Base-by-base conservation (phyloP, 2,888 invertebrate species). In the Metacarcinus magister region DNA sequence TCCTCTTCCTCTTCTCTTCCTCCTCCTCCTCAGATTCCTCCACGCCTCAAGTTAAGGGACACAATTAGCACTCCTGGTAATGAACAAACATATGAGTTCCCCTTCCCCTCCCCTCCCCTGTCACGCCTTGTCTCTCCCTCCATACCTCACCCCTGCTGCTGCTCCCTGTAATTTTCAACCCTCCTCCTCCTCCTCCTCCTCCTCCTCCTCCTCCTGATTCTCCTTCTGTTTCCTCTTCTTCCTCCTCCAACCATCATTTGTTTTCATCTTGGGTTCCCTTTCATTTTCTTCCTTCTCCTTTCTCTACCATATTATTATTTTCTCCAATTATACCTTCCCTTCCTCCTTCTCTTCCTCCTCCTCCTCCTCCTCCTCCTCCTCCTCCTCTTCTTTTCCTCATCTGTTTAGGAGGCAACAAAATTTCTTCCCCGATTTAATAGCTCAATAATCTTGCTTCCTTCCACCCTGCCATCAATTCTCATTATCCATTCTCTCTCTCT, bases 11-110 rank as follows among this genome's bases (percentile, higher is more conserved):
- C 7, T 48, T 8, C 67, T 82, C 82, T 32, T 82, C 82, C 82
- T 82, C 82, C 82, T 82, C 82, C 82, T 82, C 32, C 82, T 32
- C 54, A 54, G 54, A 54, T 54, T 54, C 28, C 82, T 28, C 82
- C 32, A 10, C 82, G 82, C 82, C 32, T 82, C 13, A 82, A 28
- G 82, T 82, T 82, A 67, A 13, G 82, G 82, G 82, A 82, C 32
- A 32, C 82, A 82, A 82, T 82, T 82, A 82, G 28, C 82, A 82
- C 82, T 82, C 32, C 82, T 82, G 82, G 82, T 82, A 82, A 82
- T 82, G 82, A 82, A 82, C 82, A 82, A 82, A 82, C 82, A 82
- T 32, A 28, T 82, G 82, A 28, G 82, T 67, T 54, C 67, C 10
- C 3, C 23, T 28, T 82, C 28, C 82, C 82, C 28, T 82, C n/a